phyloP scores from a whole-genome alignment of 2,797 vertebrate species.

The Megalops cyprinoides region DNA sequence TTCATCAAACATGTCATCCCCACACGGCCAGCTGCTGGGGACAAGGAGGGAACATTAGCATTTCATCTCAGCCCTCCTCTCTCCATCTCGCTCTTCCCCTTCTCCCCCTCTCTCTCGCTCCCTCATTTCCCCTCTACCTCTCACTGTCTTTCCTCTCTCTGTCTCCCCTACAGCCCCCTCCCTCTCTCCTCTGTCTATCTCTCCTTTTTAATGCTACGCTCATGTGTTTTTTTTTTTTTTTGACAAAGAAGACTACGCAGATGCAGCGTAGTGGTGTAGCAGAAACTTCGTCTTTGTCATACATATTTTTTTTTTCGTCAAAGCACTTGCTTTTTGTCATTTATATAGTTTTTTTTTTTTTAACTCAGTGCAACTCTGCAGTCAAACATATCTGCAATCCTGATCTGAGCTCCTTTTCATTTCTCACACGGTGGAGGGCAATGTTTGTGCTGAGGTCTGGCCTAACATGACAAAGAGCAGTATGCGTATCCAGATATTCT shows the following conservation, averaged over 20 bases:
- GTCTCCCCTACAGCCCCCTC: slow-evolving; percentile 15
- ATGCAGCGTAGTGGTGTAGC: neutral
- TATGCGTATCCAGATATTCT: too few species aligned
- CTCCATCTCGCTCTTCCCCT: slow-evolving; percentile 31
- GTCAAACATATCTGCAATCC: too few species aligned
- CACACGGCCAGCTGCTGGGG: slow-evolving; percentile 89
- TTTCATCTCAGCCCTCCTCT: slow-evolving; percentile 78
- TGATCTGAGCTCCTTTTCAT: too few species aligned
- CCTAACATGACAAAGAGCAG: too few species aligned
- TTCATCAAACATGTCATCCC: slow-evolving; percentile 96
- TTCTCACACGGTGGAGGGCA: too few species aligned
- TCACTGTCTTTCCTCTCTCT: slow-evolving; percentile 20
- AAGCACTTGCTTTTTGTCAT: too few species aligned
- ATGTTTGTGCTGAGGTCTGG: too few species aligned
- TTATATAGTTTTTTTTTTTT: too few species aligned
- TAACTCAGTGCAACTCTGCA: too few species aligned
- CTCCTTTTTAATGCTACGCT: slow-evolving; percentile 26
- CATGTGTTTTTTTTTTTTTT: slow-evolving; percentile 35
- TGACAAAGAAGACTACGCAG: slow-evolving; percentile 22
- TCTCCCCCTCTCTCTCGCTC: slow-evolving; percentile 37
- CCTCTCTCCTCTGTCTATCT: slow-evolving; percentile 22
- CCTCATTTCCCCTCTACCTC: slow-evolving; percentile 24
- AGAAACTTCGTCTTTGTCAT: slow-evolving; percentile 27
- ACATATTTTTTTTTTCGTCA: too few species aligned
- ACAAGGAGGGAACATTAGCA: slow-evolving; percentile 83